phyloP scores from a whole-genome alignment of 2,113 vertebrate genomes.

The Nansenia antarctica region DNA sequence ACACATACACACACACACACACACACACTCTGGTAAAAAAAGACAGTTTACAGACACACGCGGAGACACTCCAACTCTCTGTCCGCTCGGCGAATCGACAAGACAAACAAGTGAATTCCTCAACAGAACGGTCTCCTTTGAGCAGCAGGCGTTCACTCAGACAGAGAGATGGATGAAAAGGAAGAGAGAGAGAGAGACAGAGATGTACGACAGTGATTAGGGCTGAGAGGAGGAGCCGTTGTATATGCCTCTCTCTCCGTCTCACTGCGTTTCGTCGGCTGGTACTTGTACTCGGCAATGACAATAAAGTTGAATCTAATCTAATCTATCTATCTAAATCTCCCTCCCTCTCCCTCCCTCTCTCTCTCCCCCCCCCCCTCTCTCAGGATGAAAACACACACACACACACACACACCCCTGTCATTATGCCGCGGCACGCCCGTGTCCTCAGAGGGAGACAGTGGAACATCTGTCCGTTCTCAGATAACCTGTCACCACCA shows the following conservation, averaged over 20 bases:
- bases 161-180: too few relatives aligned
- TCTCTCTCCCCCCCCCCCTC: not conserved
- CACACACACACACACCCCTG: not conserved
- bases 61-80: not conserved
- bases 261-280: too few relatives aligned
- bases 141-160: too few relatives aligned
- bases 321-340: not conserved
- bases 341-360: not conserved
- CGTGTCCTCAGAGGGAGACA: not conserved
- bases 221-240: not conserved
- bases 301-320: too few relatives aligned
- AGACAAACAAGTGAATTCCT: not conserved
- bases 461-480: too few relatives aligned
- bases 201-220: too few relatives aligned
- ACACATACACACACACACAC: slow-evolving; percentile 1
- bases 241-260: not conserved
- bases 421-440: not conserved
- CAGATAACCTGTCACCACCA: too few relatives aligned
- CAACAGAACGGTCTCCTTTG: too few relatives aligned
- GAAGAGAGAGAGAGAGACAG: not conserved
- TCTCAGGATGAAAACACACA: not conserved
- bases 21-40: not conserved
- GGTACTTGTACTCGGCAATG: too few relatives aligned
- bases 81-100: not conserved
- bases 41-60: not conserved